These are phyloP conservation scores for Liparis tanakae DNA, from an alignment of 2,797 vertebrate species.

Conservation along the genomic window DNA sequence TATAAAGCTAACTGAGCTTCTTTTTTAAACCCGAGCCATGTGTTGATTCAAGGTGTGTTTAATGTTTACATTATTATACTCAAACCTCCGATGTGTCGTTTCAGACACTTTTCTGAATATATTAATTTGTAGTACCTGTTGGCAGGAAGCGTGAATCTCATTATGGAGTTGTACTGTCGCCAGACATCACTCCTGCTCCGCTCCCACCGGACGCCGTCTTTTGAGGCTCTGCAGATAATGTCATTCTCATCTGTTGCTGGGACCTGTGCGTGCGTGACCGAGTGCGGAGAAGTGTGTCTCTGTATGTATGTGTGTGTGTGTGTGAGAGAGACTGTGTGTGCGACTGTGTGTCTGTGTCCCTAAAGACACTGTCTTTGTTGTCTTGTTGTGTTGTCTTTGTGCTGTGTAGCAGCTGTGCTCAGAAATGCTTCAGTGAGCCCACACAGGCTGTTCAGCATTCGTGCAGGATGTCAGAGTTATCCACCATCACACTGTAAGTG, in stretches of 20 bases:
- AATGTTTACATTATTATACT: not conserved
- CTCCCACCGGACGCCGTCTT: slow-evolving; percentile 50
- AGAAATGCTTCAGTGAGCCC: slow-evolving; percentile 99
- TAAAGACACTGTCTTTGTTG: slow-evolving; percentile 81
- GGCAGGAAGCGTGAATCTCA: slow-evolving; percentile 52
- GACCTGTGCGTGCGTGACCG: slow-evolving; percentile 55
- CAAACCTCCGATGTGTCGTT: slow-evolving; percentile 19
- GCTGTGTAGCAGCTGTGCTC: slow-evolving; percentile 99
- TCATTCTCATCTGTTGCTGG: slow-evolving; percentile 64
- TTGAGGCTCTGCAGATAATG: slow-evolving; percentile 60
- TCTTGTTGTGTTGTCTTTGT: slow-evolving; percentile 92
- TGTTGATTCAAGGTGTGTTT: not conserved
- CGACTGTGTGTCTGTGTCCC: slow-evolving; percentile 64
- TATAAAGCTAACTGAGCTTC: not conserved
- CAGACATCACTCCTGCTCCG: slow-evolving; percentile 52
- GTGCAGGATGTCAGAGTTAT: slow-evolving; percentile 99
- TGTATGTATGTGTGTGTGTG: slow-evolving; percentile 43
- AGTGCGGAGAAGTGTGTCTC: slow-evolving; percentile 43
- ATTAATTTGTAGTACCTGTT: slow-evolving; percentile 43
- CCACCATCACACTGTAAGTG: slow-evolving; percentile 99
- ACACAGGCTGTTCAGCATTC: slow-evolving; percentile 98
- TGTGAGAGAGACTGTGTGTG: slow-evolving; percentile 57
- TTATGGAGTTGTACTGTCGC: slow-evolving; percentile 59
- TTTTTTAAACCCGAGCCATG: not conserved
- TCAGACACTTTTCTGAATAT: slow-evolving; percentile 16